These are phyloP conservation scores for Candoia aspera DNA, from an alignment of 2,113 vertebrate genomes.

Conservation along the genomic window DNA sequence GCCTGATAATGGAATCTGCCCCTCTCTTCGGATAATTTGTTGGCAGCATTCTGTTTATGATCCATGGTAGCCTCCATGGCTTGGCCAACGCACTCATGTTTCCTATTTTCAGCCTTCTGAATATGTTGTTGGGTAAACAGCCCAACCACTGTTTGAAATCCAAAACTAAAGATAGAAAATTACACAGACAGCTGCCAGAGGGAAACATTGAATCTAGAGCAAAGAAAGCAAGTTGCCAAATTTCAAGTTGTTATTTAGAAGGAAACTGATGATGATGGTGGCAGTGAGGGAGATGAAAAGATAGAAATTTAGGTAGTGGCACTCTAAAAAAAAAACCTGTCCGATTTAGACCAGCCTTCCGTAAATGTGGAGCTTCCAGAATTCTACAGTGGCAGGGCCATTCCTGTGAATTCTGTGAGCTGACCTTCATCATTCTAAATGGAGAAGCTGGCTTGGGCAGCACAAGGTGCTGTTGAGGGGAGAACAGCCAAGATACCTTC, in stretches of 20 bases:
- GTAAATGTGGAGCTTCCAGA: background rate
- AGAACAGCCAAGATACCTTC: background rate
- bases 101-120: conserved; percentile 1
- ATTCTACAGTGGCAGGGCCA: background rate
- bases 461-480: no score
- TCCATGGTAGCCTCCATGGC: background rate
- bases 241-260: background rate
- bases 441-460: background rate
- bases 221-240: background rate
- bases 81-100: conserved; percentile 6
- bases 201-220: conserved; percentile 32
- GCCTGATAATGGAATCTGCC: background rate
- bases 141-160: conserved; percentile 14
- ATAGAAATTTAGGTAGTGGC: background rate
- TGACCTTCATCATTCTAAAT: background rate
- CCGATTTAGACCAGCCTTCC: background rate
- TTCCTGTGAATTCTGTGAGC: background rate
- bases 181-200: conserved; percentile 38
- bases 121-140: conserved; percentile 25
- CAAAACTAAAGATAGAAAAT: conserved; percentile 46
- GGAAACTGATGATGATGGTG: background rate
- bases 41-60: background rate
- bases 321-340: background rate
- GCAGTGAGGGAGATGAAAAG: background rate
- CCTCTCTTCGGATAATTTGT: background rate